phyloP scores from a whole-genome alignment of 2,797 vertebrate genomes.

The Thaleichthys pacificus region DNA sequence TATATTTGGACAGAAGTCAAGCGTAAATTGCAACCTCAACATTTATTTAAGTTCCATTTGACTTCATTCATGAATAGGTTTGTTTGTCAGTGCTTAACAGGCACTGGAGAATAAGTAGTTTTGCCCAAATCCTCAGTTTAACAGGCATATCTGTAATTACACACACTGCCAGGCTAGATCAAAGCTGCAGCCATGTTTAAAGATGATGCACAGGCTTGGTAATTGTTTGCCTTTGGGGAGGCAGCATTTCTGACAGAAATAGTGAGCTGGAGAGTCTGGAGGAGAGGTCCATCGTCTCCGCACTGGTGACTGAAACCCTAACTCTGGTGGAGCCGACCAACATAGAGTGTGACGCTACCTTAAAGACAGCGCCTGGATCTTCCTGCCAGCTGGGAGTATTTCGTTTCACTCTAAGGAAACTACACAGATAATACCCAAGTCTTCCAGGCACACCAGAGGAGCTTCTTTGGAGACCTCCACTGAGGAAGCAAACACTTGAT shows the following conservation, averaged over 20 bases:
- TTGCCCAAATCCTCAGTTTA: constrained; percentile 7
- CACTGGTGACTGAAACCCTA: constrained; percentile 27
- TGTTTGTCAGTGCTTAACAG: constrained; percentile 6
- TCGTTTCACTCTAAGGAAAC: constrained; percentile 16
- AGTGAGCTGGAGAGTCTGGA: constrained; percentile 18
- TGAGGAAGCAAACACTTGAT: constrained; percentile 17
- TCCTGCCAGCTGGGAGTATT: constrained; percentile 20
- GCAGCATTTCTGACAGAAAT: constrained; percentile 19
- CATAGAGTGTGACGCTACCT: constrained; percentile 19
- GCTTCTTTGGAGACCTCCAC: constrained; percentile 14
- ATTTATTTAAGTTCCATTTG: constrained; percentile 13
- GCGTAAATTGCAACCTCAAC: constrained; percentile 20
- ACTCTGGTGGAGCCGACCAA: constrained; percentile 2
- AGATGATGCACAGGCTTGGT: constrained; percentile 17
- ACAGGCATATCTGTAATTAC: constrained; percentile 8
- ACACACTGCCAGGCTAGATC: constrained; percentile 1
- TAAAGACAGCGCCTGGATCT: constrained; percentile 13
- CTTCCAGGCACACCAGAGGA: constrained; percentile 2
- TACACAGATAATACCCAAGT: constrained; percentile 19
- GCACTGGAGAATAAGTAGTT: not conserved
- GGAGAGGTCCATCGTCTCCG: constrained; percentile 15
- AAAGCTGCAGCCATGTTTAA: constrained; percentile 7
- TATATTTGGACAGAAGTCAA: constrained; percentile 1
- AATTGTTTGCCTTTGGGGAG: constrained; percentile 17
- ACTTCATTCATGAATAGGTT: constrained; percentile 7